Conservation (phyloP, 2,888 invertebrate genomes). For the Subacronicta megacephala region DNA sequence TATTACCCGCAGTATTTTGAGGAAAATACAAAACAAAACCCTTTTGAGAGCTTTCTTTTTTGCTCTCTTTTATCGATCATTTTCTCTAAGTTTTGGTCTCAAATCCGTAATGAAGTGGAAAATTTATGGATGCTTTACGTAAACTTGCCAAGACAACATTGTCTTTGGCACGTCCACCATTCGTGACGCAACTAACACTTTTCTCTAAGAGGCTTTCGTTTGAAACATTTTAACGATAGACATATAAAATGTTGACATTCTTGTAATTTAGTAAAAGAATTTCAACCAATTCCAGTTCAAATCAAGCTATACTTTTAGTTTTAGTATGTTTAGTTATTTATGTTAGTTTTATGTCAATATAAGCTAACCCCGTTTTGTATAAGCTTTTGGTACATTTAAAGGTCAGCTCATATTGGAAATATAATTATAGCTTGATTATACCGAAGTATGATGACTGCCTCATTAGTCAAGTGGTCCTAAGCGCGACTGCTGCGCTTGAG, state of each 20-base stretch:
- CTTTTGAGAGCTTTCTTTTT: slow-evolving; percentile 59
- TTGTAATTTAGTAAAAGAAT: background rate
- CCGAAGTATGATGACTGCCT: too few relatives aligned
- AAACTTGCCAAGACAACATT: slow-evolving; percentile 28
- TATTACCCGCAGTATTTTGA: slow-evolving; percentile 76
- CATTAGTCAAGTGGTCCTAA: too few relatives aligned
- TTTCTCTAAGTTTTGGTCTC: slow-evolving; percentile 53
- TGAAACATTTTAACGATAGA: background rate
- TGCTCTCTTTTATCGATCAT: slow-evolving; percentile 42
- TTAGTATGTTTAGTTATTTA: too few relatives aligned
- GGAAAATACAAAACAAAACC: slow-evolving; percentile 72
- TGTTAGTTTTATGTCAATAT: too few relatives aligned
- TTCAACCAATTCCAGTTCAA: too few relatives aligned
- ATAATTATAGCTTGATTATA: too few relatives aligned
- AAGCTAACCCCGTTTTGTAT: too few relatives aligned
- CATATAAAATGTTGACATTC: slow-evolving; percentile 9
- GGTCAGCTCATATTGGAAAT: too few relatives aligned
- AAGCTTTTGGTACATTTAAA: too few relatives aligned
- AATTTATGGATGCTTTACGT: slow-evolving; percentile 45
- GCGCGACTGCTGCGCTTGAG: too few relatives aligned
- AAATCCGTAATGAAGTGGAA: slow-evolving; percentile 57
- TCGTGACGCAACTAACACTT: slow-evolving; percentile 26
- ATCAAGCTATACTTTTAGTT: too few relatives aligned
- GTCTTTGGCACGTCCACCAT: slow-evolving; percentile 18
- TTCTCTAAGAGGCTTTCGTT: slow-evolving; percentile 3